Percentiles rank a stretch among this genome's conserved stretches.
phyloP scores from a whole-genome alignment of 2,113 vertebrate species.

The Setophaga kirtlandii region DNA sequence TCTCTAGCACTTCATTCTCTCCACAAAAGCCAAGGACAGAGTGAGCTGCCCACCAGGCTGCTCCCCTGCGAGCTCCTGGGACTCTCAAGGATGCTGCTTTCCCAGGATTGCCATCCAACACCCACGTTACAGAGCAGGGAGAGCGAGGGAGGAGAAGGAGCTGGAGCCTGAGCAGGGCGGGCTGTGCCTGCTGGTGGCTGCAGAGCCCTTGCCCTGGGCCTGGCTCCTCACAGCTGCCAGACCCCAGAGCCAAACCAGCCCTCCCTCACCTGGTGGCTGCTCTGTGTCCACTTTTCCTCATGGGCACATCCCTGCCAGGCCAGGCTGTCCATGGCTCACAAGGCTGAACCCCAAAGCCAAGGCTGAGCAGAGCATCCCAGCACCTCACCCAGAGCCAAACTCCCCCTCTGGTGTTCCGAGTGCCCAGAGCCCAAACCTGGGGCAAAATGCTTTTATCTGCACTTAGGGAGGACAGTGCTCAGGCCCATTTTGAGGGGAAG shows the following conservation, averaged over 20 bases:
- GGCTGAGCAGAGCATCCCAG: neutral
- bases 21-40: neutral
- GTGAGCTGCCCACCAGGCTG: neutral
- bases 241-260: neutral
- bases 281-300: neutral
- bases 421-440: neutral
- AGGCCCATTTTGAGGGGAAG: constrained; percentile 47
- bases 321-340: neutral
- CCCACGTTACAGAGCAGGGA: neutral
- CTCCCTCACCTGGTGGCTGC: neutral
- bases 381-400: neutral
- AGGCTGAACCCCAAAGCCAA: neutral
- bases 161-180: neutral
- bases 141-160: neutral
- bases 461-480: neutral
- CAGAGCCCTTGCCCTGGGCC: neutral
- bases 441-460: neutral
- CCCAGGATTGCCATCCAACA: constrained; percentile 28
- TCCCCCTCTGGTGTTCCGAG: neutral
- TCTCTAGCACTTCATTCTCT: neutral
- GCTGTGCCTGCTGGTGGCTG: neutral
- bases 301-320: accelerated
- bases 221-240: neutral
- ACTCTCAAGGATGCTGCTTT: constrained; percentile 17
- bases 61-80: neutral